A percentile compares a stretch with the other conserved stretches of the same genome.
Evolutionary conservation across 2,113 vertebrate genomes (phyloP).

Genomic region (Toxostoma redivivum): DNA sequence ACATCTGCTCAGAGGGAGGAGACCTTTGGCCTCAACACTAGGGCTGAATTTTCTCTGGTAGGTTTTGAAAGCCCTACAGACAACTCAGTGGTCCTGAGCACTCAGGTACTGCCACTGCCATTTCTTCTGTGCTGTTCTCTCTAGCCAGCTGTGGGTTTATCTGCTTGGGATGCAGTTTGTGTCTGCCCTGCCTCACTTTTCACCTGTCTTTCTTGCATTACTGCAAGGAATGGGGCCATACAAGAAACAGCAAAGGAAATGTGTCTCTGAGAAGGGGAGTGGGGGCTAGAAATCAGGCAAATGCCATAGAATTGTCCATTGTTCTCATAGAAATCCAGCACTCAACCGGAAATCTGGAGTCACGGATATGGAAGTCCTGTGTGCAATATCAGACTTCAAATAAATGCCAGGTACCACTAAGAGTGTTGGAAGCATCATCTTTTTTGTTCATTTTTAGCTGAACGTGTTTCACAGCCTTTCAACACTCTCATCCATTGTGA

Average conservation of each 20-base stretch:
- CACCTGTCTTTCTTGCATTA: background rate
- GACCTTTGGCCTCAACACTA: background rate
- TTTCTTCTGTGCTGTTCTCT: background rate
- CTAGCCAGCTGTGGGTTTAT: background rate
- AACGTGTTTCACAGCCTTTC: conserved; percentile 35
- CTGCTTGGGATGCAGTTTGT: background rate
- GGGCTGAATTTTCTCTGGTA: background rate
- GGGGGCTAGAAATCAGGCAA: background rate
- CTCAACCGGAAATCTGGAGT: background rate
- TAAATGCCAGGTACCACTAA: conserved; percentile 3
- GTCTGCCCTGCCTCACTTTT: background rate
- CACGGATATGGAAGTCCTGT: background rate
- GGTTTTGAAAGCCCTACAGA: background rate
- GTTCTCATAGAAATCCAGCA: background rate
- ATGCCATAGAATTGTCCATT: background rate
- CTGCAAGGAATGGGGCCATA: background rate
- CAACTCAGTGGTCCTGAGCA: background rate
- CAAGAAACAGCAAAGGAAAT: background rate
- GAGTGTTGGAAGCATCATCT: background rate
- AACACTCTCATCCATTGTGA: conserved; percentile 9
- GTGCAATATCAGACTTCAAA: background rate
- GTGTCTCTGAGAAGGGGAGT: background rate
- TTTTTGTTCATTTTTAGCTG: conserved; percentile 23
- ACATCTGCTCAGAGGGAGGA: background rate
- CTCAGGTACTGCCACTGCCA: background rate